Percentiles rank a stretch among this genome's conserved stretches.
phyloP scores from a whole-genome alignment of 1,140 invertebrate genomes.

The Ericerus pela region DNA sequence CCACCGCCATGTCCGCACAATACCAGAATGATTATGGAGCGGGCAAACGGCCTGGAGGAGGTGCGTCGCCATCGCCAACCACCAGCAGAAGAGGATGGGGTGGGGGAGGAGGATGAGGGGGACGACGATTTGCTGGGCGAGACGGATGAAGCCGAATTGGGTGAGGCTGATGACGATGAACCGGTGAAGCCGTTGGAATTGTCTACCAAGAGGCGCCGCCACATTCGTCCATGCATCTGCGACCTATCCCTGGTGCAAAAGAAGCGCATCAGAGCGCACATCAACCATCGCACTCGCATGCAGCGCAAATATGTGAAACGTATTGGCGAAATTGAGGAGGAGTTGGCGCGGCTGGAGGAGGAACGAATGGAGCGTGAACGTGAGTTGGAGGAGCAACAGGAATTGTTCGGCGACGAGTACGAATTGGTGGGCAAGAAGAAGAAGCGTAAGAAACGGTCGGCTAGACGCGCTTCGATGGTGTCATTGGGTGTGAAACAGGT shows the following conservation, averaged over 20 bases:
- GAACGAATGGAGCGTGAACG: not conserved
- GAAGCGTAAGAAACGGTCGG: not conserved
- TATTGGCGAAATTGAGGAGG: not conserved
- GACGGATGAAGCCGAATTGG: not conserved
- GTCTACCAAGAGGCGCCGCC: not conserved
- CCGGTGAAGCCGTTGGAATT: not conserved
- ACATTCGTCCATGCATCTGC: constrained; percentile 1
- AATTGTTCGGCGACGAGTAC: constrained; percentile 6
- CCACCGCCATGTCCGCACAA: too few species aligned
- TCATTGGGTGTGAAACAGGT: constrained; percentile 5
- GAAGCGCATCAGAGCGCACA: not conserved
- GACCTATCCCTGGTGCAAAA: not conserved
- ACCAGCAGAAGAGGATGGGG: not conserved
- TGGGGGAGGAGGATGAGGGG: not conserved
- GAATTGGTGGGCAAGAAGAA: constrained; percentile 1
- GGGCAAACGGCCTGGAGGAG: too few species aligned
- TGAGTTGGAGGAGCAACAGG: not conserved
- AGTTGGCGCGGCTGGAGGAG: not conserved
- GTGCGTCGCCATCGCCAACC: too few species aligned
- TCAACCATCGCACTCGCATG: not conserved
- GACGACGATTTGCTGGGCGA: not conserved
- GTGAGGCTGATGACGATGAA: not conserved
- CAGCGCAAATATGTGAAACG: not conserved
- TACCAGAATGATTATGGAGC: too few species aligned
- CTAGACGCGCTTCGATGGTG: not conserved